phyloP scores from a whole-genome alignment of 1,140 invertebrate species.

The Chrysoperla carnea region DNA sequence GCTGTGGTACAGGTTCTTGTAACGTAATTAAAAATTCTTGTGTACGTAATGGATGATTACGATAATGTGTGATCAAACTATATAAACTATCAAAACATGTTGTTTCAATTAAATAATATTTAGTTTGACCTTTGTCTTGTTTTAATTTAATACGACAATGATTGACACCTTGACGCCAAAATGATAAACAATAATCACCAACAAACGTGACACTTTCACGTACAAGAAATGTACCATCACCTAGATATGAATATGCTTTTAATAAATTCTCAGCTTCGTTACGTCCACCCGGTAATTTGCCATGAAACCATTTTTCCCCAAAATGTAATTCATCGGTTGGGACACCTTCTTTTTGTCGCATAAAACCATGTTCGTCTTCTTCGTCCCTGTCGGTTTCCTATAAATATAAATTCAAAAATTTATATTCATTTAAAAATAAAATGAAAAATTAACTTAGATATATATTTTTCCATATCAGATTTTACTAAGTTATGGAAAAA shows the following conservation, averaged over 20 bases:
- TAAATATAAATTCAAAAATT: neutral
- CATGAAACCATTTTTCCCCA: conserved; percentile 92
- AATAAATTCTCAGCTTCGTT: conserved; percentile 50
- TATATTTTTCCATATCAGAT: too few relatives aligned
- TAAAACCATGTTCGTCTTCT: conserved; percentile 17
- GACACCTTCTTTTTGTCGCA: conserved; percentile 20
- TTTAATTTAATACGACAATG: conserved; percentile 85
- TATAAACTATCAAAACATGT: conserved; percentile 86
- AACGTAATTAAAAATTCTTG: conserved; percentile 78
- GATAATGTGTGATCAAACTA: conserved; percentile 81
- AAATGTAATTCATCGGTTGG: conserved; percentile 81
- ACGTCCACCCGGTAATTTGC: conserved; percentile 59
- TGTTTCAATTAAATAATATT: conserved; percentile 82
- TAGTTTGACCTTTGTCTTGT: conserved; percentile 73
- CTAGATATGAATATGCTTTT: conserved; percentile 62
- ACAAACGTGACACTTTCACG: conserved; percentile 91
- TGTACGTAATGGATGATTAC: conserved; percentile 67
- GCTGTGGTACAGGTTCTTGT: conserved; percentile 84
- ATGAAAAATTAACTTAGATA: too few relatives aligned
- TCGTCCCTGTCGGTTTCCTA: conserved; percentile 30
- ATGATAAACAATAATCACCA: conserved; percentile 89
- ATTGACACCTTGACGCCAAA: conserved; percentile 81
- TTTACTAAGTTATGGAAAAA: too few relatives aligned
- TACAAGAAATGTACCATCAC: conserved; percentile 91
- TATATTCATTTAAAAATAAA: neutral